Percentiles rank a stretch among this genome's conserved stretches.
Conservation (phyloP, 2,113 vertebrate genomes). For the Hypanus sabinus region DNA sequence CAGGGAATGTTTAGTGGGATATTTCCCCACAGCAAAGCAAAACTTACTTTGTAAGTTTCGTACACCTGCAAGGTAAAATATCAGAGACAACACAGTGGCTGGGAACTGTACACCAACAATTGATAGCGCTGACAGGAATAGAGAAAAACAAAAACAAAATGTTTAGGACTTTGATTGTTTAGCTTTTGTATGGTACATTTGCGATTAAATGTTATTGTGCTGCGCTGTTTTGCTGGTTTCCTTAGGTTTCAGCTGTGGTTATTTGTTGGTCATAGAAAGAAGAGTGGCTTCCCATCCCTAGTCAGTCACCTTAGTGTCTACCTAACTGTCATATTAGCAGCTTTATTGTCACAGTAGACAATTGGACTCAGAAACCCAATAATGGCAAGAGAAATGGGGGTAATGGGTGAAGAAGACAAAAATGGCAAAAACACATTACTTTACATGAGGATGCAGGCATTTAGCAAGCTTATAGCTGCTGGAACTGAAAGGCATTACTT, state of each 20-base stretch:
- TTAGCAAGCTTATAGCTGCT: neutral
- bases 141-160: no score
- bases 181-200: neutral
- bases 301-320: neutral
- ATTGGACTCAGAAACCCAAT: neutral
- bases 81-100: neutral
- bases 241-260: neutral
- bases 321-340: neutral
- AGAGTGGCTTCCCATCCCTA: neutral
- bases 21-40: neutral
- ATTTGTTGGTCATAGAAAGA: neutral
- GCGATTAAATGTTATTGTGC: neutral
- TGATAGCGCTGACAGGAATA: neutral
- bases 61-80: neutral
- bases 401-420: neutral
- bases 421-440: neutral
- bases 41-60: neutral
- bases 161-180: no score
- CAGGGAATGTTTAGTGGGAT: neutral
- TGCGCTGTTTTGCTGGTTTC: neutral
- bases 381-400: neutral
- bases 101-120: neutral
- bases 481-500: conserved; percentile 27
- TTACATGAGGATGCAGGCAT: neutral
- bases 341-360: neutral